Conservation (phyloP, 2,113 vertebrate species). For the Montifringilla adamsi region DNA sequence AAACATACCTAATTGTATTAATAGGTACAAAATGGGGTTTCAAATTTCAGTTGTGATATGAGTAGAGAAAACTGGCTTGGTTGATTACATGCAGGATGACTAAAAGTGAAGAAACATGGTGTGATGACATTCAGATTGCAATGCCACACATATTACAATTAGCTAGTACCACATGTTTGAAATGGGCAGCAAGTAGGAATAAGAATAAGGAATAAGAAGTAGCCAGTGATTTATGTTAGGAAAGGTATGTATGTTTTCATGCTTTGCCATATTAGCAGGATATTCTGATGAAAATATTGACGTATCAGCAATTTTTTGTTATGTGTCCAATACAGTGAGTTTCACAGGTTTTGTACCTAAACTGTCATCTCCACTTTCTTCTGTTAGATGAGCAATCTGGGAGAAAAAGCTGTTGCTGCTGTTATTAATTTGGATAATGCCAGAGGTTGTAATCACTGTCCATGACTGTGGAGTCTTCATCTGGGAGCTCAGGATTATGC, state of each 20-base stretch:
- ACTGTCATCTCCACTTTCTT: not conserved
- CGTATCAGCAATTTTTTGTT: not conserved
- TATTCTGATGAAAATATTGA: not conserved
- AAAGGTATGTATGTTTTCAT: not conserved
- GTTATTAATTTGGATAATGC: not conserved
- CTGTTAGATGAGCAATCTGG: not conserved
- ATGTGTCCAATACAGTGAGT: not conserved
- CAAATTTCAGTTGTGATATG: not conserved
- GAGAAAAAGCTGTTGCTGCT: not conserved
- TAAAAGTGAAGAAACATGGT: not conserved
- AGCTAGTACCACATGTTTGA: not conserved
- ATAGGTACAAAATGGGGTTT: not conserved
- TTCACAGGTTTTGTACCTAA: not conserved
- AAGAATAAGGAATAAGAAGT: not conserved
- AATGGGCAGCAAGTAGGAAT: not conserved
- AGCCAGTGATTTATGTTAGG: not conserved
- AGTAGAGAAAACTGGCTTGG: not conserved
- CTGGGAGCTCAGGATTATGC: not conserved
- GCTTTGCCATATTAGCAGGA: not conserved
- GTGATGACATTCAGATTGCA: not conserved
- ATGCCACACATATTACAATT: not conserved
- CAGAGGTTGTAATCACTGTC: not conserved
- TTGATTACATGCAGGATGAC: not conserved
- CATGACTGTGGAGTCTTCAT: not conserved
- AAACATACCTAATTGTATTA: not conserved